Percentiles rank a stretch among this genome's conserved stretches.
Evolutionary conservation across 35 echinoderm and acorn worm species (phyloP).

Genomic region (Ptychodera flava): DNA sequence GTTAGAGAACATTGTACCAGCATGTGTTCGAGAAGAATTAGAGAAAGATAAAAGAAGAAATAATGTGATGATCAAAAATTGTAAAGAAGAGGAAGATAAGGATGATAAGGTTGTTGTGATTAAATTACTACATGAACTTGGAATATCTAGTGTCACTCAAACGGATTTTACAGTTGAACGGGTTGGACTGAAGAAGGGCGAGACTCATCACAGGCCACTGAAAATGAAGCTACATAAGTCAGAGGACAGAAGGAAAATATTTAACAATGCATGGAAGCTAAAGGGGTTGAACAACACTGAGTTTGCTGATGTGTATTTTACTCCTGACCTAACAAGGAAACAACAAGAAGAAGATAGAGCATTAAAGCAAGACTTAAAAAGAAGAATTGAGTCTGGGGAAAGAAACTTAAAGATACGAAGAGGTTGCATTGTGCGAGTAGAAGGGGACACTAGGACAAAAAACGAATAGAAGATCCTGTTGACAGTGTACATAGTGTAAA

Average conservation of each 20-base stretch:
- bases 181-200: background rate
- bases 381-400: conserved; percentile 18
- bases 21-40: background rate
- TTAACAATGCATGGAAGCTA: background rate
- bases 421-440: conserved; percentile 8
- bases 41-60: background rate
- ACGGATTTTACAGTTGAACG: background rate
- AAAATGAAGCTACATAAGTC: background rate
- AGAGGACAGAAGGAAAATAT: background rate
- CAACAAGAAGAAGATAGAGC: conserved; percentile 12
- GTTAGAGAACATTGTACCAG: background rate
- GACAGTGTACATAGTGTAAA: background rate
- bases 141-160: background rate
- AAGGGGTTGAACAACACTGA: background rate
- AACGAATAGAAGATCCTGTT: conserved; percentile 13
- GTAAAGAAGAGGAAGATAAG: background rate
- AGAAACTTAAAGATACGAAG: conserved; percentile 30
- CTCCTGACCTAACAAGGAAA: conserved; percentile 25
- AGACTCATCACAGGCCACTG: background rate
- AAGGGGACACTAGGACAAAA: background rate
- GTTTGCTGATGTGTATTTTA: conserved; percentile 12
- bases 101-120: background rate
- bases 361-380: conserved; percentile 3
- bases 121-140: background rate
- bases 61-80: background rate